Evolutionary conservation across 2,888 invertebrate genomes (phyloP).

Genomic region (Craniophora ligustri): DNA sequence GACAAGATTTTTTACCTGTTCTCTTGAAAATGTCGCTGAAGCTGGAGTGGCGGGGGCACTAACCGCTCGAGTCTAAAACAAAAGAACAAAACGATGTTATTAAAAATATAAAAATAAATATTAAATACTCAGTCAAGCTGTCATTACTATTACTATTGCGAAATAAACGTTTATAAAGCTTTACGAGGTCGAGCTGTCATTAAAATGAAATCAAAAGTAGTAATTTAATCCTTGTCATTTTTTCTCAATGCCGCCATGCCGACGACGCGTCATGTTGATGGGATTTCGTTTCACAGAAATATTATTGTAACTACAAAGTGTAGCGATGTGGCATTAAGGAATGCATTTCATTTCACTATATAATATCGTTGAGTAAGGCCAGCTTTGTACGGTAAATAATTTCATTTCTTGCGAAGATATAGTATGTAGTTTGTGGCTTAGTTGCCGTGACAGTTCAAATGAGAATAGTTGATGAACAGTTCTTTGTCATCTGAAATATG

Average conservation of each 20-base stretch:
- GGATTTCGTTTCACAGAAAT: slow-evolving; percentile 66
- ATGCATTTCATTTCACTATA: slow-evolving; percentile 58
- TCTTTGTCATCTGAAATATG: slow-evolving; percentile 18
- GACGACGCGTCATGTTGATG: slow-evolving; percentile 55
- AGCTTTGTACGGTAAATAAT: slow-evolving; percentile 32
- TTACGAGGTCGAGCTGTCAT: slow-evolving; percentile 66
- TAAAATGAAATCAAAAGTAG: slow-evolving; percentile 79
- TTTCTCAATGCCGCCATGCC: slow-evolving; percentile 61
- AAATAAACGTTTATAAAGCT: slow-evolving; percentile 59
- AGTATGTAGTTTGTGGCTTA: slow-evolving; percentile 21
- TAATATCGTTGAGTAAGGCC: slow-evolving; percentile 43
- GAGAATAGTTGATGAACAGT: slow-evolving; percentile 26
- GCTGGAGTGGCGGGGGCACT: slow-evolving; percentile 85
- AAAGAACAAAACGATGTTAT: slow-evolving; percentile 52
- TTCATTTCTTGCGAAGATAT: slow-evolving; percentile 28
- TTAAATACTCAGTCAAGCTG: slow-evolving; percentile 37
- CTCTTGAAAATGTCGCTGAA: slow-evolving; percentile 72
- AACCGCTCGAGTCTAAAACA: slow-evolving; percentile 84
- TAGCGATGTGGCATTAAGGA: slow-evolving; percentile 56
- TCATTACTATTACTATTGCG: slow-evolving; percentile 51
- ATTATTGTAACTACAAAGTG: slow-evolving; percentile 52
- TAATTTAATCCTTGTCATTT: slow-evolving; percentile 72
- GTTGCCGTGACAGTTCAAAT: slow-evolving; percentile 37
- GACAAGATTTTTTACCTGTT: slow-evolving; percentile 80
- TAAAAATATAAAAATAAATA: slow-evolving; percentile 27